Evolutionary conservation across 1,140 invertebrate species (phyloP).

Genomic region (Meloidogyne hapla): DNA sequence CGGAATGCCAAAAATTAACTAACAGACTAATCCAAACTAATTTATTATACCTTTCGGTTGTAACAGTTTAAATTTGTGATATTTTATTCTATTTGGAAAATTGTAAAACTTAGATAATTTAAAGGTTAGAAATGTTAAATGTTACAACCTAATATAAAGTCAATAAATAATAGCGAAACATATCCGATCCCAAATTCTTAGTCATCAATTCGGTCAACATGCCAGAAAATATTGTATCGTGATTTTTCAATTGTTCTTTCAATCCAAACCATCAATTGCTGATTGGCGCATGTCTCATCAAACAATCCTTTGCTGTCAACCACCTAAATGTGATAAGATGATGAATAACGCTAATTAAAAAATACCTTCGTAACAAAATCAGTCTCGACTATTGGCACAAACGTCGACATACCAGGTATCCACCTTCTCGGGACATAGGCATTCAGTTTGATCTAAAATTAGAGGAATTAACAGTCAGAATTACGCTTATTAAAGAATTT

Average conservation of each 20-base stretch:
- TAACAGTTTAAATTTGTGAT: neutral
- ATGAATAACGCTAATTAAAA: neutral
- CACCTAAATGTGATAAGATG: neutral
- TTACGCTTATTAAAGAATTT: neutral
- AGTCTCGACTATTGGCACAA: neutral
- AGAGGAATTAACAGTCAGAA: neutral
- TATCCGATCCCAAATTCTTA: neutral
- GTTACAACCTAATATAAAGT: neutral
- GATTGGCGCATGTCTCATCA: neutral
- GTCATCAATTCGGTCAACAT: neutral
- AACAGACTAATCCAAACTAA: too few relatives aligned
- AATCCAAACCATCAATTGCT: conserved; percentile 7
- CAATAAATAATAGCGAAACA: neutral
- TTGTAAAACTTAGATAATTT: neutral
- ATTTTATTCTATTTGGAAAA: neutral
- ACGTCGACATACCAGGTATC: neutral
- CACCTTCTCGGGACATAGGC: conserved; percentile 14
- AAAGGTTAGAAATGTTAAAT: neutral
- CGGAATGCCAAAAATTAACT: too few relatives aligned
- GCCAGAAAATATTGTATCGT: neutral
- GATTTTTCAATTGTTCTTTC: neutral
- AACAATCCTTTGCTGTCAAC: neutral
- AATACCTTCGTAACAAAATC: neutral
- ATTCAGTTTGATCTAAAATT: conserved; percentile 15
- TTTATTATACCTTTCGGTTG: neutral